phyloP scores from a whole-genome alignment of 53 echinoderm and acorn worm genomes.

The Zoroaster sp. region DNA sequence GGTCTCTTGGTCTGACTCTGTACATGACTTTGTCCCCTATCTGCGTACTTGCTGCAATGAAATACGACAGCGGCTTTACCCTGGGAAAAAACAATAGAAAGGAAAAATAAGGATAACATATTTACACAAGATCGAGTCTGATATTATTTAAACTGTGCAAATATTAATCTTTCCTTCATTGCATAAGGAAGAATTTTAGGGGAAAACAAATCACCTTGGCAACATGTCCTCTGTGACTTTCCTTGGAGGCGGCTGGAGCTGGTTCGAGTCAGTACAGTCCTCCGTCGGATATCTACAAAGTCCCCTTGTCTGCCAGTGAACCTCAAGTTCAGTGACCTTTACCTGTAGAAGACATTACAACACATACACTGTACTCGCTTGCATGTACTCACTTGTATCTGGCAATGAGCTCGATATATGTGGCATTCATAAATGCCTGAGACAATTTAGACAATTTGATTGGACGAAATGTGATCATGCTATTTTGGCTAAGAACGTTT shows the following conservation, averaged over 20 bases:
- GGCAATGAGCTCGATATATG: too few species aligned
- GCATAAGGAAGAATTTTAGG: background rate
- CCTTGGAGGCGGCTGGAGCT: constrained; percentile 60
- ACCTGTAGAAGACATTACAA: too few species aligned
- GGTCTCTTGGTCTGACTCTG: constrained; percentile 63
- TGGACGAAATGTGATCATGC: too few species aligned
- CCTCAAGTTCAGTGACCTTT: constrained; percentile 63
- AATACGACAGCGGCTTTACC: constrained; percentile 76
- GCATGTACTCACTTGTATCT: too few species aligned
- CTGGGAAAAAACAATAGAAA: constrained; percentile 19
- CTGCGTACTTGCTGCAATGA: constrained; percentile 86
- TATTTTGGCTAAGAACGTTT: too few species aligned
- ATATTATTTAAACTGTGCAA: background rate
- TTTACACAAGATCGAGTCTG: background rate
- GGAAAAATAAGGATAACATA: background rate
- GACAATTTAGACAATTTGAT: too few species aligned
- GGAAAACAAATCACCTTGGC: background rate
- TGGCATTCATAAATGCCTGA: too few species aligned
- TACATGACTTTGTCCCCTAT: constrained; percentile 95
- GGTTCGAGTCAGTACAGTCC: constrained; percentile 51
- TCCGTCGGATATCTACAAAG: constrained; percentile 27
- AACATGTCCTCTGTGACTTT: constrained; percentile 44
- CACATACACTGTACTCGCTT: too few species aligned
- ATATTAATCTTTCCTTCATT: background rate
- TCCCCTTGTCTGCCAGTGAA: constrained; percentile 84